Conservation (phyloP, 2,888 invertebrate genomes). For the Norana najaformis region DNA sequence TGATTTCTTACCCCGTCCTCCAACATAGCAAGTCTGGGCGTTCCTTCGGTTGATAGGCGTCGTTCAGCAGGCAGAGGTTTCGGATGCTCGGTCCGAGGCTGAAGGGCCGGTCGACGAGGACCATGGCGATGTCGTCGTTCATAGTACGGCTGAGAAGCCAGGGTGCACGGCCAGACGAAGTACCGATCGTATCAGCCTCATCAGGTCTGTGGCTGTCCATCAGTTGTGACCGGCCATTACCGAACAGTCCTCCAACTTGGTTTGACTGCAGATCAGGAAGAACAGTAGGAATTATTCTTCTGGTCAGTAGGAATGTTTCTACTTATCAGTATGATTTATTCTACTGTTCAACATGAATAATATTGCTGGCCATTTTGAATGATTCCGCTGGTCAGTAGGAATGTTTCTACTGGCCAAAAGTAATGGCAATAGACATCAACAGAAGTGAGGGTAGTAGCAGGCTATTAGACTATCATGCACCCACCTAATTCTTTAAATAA, state of each 20-base stretch:
- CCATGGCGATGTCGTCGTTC: conserved; percentile 17
- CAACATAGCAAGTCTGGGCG: not conserved
- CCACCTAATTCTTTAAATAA: no score
- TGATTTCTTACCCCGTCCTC: conserved; percentile 18
- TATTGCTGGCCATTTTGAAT: no score
- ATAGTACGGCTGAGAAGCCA: not conserved
- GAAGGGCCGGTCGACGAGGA: not conserved
- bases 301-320: no score
- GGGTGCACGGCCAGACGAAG: not conserved
- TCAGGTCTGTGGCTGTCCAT: not conserved
- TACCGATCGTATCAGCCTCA: not conserved
- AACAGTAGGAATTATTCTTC: no score
- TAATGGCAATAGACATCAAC: no score
- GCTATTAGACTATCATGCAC: no score
- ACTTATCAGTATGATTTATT: no score
- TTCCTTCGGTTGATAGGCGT: not conserved
- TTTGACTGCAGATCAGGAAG: no score
- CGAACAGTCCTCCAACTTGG: not conserved
- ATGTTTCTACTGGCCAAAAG: no score
- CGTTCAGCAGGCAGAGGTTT: not conserved
- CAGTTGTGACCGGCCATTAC: conserved; percentile 22
- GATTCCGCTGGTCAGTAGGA: no score
- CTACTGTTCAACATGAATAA: no score
- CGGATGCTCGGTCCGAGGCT: not conserved
- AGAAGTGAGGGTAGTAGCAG: no score